These are phyloP conservation scores for Brienomyrus brachyistius DNA, from an alignment of 2,113 vertebrate genomes.

Conservation along the genomic window DNA sequence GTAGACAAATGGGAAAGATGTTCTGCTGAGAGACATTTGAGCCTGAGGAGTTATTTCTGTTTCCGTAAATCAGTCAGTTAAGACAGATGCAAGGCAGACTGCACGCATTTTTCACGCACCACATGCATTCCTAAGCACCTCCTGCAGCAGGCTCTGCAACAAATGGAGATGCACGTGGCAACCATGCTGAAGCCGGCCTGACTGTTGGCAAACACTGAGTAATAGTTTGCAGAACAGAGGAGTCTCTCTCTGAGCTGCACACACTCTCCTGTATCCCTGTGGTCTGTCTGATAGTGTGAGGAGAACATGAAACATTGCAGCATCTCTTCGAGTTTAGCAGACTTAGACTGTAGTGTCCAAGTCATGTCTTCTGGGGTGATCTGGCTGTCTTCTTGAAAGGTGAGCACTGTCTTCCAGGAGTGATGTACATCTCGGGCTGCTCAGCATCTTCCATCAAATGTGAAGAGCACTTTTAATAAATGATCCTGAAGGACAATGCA, in stretches of 20 bases:
- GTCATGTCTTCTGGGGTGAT: constrained; percentile 29
- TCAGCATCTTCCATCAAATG: constrained; percentile 59
- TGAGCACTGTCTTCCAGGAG: constrained; percentile 52
- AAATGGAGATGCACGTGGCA: background rate
- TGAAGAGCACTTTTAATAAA: constrained; percentile 67
- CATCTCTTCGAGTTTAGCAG: background rate
- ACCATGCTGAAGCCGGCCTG: background rate
- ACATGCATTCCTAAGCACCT: background rate
- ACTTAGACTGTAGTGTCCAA: background rate
- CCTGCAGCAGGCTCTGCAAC: background rate
- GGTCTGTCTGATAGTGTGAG: background rate
- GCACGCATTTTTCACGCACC: background rate
- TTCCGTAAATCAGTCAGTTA: constrained; percentile 53
- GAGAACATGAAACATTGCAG: background rate
- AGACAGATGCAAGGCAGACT: background rate
- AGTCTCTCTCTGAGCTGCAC: background rate
- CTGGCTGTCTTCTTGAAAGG: constrained; percentile 32
- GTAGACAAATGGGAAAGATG: constrained; percentile 51
- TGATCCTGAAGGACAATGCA: constrained; percentile 66
- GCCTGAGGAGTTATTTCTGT: constrained; percentile 51
- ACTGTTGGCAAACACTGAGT: background rate
- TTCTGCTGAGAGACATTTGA: constrained; percentile 49
- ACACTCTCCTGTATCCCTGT: background rate
- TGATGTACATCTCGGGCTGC: constrained; percentile 54
- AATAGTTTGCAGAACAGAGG: background rate